Evolutionary conservation across 2,797 vertebrate genomes (phyloP).

Genomic region (Danio choprae): DNA sequence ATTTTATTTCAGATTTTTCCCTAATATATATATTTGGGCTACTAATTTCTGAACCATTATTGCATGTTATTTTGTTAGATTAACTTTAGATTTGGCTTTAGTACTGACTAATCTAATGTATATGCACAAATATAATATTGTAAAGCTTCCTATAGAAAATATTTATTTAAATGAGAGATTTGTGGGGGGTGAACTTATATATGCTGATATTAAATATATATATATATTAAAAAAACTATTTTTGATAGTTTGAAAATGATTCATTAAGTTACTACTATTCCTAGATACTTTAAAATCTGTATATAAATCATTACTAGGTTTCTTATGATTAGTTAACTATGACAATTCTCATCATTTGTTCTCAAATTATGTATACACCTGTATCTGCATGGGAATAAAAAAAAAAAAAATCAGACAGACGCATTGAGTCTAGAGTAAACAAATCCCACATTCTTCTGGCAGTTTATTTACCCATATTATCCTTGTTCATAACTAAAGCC

Average conservation of each 20-base stretch:
- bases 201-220: no score
- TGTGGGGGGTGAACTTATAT: no score
- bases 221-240: no score
- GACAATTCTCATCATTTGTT: not conserved
- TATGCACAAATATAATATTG: no score
- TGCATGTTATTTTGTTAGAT: no score
- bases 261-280: not conserved
- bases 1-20: no score
- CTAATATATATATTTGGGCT: no score
- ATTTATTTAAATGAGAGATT: no score
- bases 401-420: not conserved
- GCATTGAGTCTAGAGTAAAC: constrained; percentile 10
- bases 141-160: no score
- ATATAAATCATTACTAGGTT: not conserved
- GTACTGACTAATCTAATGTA: no score
- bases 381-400: not conserved
- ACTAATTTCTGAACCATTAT: no score
- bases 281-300: not conserved
- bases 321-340: not conserved
- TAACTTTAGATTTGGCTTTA: no score
- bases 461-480: constrained; percentile 10
- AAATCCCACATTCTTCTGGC: constrained; percentile 1
- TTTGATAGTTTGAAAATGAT: not conserved
- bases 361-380: not conserved
- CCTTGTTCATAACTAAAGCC: not conserved